phyloP scores from a whole-genome alignment of 2,888 invertebrate genomes.

The Odontothrips loti region DNA sequence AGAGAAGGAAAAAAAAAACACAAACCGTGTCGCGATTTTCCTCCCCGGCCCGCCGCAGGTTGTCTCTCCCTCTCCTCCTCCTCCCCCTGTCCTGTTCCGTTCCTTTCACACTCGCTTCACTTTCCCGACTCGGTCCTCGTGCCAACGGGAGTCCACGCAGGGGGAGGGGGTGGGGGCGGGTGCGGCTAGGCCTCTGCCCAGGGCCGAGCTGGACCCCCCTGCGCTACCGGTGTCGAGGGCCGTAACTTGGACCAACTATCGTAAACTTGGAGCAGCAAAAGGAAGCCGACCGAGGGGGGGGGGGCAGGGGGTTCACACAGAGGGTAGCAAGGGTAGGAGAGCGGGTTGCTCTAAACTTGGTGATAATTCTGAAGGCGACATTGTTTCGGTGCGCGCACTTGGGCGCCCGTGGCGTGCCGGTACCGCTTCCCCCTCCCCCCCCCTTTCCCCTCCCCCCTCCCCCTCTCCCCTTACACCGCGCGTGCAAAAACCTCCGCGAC shows the following conservation, averaged over 20 bases:
- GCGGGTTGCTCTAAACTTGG: constrained; percentile 18
- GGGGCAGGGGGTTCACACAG: not conserved
- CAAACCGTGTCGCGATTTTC: no score
- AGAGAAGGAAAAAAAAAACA: no score
- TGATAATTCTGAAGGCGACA: constrained; percentile 20
- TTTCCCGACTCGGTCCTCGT: not conserved
- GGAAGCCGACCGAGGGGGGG: not conserved
- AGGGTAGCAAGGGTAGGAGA: not conserved
- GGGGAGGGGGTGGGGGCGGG: not conserved
- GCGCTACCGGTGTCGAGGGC: constrained; percentile 6
- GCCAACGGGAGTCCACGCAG: not conserved
- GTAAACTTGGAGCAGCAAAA: constrained; percentile 16
- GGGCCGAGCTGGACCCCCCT: no score
- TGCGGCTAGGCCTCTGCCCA: not conserved
- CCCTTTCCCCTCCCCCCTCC: not conserved
- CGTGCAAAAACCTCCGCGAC: not conserved
- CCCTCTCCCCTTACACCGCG: not conserved
- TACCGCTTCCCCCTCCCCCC: not conserved
- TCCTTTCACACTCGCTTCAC: not conserved
- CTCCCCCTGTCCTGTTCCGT: not conserved
- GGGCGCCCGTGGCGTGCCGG: not conserved
- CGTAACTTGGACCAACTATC: constrained; percentile 26
- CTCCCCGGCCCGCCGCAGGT: no score
- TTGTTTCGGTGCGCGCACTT: not conserved
- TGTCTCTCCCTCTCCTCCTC: no score